Evolutionary conservation across 2,888 invertebrate species (phyloP).

Genomic region (Cryptosula pallasiana): DNA sequence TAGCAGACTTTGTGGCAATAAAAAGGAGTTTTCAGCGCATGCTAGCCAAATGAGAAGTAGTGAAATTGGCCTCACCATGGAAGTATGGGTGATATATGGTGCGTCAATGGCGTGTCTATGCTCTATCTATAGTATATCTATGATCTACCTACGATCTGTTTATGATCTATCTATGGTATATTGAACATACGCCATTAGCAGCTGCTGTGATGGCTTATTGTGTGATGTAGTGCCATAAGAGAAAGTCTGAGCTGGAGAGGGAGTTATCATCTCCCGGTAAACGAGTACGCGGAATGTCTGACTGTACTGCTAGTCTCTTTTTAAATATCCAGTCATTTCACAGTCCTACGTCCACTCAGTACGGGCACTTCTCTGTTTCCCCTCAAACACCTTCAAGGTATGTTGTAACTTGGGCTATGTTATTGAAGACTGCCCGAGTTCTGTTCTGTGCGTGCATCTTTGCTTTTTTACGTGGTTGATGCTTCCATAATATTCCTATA

Average conservation of each 20-base stretch:
- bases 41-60: too few relatives aligned
- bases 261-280: constrained; percentile 22
- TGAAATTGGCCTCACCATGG: too few relatives aligned
- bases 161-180: background rate
- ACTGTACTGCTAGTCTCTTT: background rate
- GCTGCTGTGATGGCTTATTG: background rate
- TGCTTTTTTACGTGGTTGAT: too few relatives aligned
- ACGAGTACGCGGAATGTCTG: constrained; percentile 8
- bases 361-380: constrained; percentile 14
- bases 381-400: constrained; percentile 16
- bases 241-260: constrained; percentile 10
- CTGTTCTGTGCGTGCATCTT: too few relatives aligned
- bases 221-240: background rate
- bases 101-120: too few relatives aligned
- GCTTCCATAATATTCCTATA: too few relatives aligned
- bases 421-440: too few relatives aligned
- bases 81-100: too few relatives aligned
- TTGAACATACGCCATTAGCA: background rate
- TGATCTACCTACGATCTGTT: too few relatives aligned
- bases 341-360: background rate
- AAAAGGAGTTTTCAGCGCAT: too few relatives aligned
- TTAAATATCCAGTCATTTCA: background rate
- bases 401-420: background rate
- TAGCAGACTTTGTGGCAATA: too few relatives aligned
- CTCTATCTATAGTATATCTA: too few relatives aligned